phyloP scores from a whole-genome alignment of 2,797 vertebrate genomes.

The Hirundo rustica region DNA sequence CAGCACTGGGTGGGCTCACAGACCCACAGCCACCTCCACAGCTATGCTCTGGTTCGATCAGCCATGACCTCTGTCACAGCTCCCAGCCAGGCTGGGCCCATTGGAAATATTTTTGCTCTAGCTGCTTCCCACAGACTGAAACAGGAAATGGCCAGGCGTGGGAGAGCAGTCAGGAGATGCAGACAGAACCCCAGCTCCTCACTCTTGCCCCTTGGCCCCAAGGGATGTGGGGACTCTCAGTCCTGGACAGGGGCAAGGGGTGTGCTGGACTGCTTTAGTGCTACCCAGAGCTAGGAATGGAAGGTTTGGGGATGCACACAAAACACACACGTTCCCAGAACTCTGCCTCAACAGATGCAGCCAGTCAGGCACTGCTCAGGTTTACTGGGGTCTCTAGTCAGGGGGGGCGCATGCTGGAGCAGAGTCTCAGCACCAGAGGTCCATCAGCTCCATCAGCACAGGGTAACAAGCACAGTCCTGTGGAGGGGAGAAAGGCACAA shows the following conservation, averaged over 20 bases:
- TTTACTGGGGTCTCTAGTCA: neutral
- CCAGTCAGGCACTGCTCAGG: neutral
- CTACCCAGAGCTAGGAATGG: accelerated
- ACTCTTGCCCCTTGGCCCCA: neutral
- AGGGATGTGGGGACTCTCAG: neutral
- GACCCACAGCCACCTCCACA: neutral
- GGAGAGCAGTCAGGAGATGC: neutral
- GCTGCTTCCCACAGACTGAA: neutral
- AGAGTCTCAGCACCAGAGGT: neutral
- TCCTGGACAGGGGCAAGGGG: neutral
- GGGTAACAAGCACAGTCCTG: neutral
- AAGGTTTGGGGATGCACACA: neutral
- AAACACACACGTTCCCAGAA: neutral
- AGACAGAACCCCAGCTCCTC: neutral
- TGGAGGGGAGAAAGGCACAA: neutral
- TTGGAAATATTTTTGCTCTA: neutral
- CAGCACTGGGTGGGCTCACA: neutral
- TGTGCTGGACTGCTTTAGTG: neutral
- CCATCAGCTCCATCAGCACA: neutral
- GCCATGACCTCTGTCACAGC: neutral
- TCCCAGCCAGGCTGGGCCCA: neutral
- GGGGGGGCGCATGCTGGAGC: accelerated
- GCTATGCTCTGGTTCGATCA: too few species aligned
- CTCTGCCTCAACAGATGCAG: neutral
- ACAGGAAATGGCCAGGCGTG: neutral